Percentiles rank a stretch among this genome's conserved stretches.
These are phyloP conservation scores for Cyprinodon brontotheroides DNA, from an alignment of 2,113 vertebrate species.

Conservation along the genomic window DNA sequence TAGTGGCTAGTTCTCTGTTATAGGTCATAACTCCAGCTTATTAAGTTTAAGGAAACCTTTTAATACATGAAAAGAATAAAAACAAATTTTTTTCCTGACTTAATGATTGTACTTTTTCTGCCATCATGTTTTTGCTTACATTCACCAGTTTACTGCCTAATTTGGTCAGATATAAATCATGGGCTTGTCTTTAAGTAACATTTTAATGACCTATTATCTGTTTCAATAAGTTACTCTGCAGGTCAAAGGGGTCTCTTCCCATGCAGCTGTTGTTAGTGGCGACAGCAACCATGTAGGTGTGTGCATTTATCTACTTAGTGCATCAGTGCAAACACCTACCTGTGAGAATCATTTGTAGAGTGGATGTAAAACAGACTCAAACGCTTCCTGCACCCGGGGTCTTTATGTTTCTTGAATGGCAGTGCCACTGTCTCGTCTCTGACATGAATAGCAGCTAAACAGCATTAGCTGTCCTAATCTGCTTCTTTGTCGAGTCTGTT, in stretches of 20 bases:
- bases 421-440: background rate
- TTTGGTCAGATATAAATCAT: background rate
- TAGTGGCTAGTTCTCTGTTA: conserved; percentile 3
- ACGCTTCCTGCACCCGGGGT: conserved; percentile 1
- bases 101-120: background rate
- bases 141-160: background rate
- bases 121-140: background rate
- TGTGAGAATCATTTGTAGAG: background rate
- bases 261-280: background rate
- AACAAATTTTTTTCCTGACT: background rate
- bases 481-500: conserved; percentile 57
- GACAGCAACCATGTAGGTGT: background rate
- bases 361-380: background rate
- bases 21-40: background rate
- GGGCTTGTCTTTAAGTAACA: background rate
- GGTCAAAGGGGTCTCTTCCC: background rate
- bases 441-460: conserved; percentile 41
- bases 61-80: background rate
- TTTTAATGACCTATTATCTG: background rate
- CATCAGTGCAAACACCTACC: background rate
- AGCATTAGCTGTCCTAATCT: conserved; percentile 51
- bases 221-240: background rate
- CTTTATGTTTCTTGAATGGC: conserved; percentile 30
- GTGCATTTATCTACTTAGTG: background rate
- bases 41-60: background rate